Base-by-base conservation (phyloP, 1,140 invertebrate species). In the Luehdorfia chinensis region DNA sequence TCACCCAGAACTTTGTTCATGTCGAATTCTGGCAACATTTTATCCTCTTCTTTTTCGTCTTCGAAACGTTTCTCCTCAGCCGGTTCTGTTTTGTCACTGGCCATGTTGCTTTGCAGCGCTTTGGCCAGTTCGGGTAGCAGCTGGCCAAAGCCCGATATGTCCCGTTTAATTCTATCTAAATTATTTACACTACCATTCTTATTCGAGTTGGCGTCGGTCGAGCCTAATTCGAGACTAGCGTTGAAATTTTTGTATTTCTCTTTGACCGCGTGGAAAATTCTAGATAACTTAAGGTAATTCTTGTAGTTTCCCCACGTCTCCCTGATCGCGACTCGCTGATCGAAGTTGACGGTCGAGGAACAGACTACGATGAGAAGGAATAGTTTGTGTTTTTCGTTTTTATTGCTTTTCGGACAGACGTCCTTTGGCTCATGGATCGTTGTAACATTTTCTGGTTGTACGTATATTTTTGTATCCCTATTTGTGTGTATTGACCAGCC, bases 261-360 rank as follows among this genome's bases (percentile, higher is more conserved):
- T 16, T 47, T 62, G 1, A 71, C 50, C 9, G 47, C 45, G 19
- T 67, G 57, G 11, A 64, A 79, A n/a, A 83, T 50, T 55, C 68
- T 72, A 0, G 49, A 55, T 4, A 66, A 18, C 52, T 69, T 50
- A 8, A 59, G 8, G 66, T 88, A 93, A 58, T 90, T 89, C 32
- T 80, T 88, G 49, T 90, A 88, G 50, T 89, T 91, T 0, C 91
- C 95, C 95, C 95, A 97, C 0, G 94, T 95, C 59, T 94, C 90
- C 57, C 95, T 87, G 49, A 96, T 95, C 6, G 92, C 93, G 31
- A 76, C 66, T 15, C 94, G 84, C 30, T 89, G 87, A 18, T 91
- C 88, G 48, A 92, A 89, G 81, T 95, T 92, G 0, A 68, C 63
- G 0, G 93, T 90, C 4, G 92, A 89, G 0, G 94, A 94, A 66